Conservation (phyloP, 2,888 invertebrate species). For the Nebria salina region DNA sequence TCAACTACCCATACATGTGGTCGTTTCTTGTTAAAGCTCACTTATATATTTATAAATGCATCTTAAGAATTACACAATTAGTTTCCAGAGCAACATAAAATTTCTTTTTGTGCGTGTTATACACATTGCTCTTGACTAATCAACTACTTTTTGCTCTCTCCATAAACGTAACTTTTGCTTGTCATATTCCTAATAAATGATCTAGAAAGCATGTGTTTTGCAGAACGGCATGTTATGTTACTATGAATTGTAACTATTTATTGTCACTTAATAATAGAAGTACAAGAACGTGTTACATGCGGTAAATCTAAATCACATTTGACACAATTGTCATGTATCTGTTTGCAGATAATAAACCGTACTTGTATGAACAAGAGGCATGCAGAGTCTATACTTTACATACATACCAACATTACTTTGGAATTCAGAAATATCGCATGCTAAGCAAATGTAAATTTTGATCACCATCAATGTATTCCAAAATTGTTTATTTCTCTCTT, state of each 20-base stretch:
- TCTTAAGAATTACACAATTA: background rate
- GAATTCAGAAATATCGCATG: constrained; percentile 32
- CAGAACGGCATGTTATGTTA: background rate
- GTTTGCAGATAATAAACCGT: constrained; percentile 36
- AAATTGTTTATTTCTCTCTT: constrained; percentile 9
- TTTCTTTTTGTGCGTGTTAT: background rate
- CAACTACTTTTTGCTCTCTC: background rate
- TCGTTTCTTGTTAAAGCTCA: background rate
- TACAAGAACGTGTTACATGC: constrained; percentile 19
- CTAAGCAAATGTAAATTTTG: constrained; percentile 37
- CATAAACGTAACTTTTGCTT: background rate
- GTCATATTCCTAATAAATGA: background rate
- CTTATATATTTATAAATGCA: too few species aligned
- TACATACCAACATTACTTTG: background rate
- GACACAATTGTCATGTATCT: constrained; percentile 42
- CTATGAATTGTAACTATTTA: constrained; percentile 21
- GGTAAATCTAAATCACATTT: constrained; percentile 41
- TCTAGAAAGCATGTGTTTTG: constrained; percentile 1
- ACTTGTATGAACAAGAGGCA: constrained; percentile 31
- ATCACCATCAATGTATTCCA: constrained; percentile 1
- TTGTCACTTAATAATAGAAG: constrained; percentile 19
- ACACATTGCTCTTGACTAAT: background rate
- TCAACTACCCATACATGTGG: background rate
- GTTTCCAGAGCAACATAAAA: background rate
- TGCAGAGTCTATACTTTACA: constrained; percentile 16